Evolutionary conservation across 2,797 vertebrate species (phyloP).

Genomic region (Sparidentex hasta): DNA sequence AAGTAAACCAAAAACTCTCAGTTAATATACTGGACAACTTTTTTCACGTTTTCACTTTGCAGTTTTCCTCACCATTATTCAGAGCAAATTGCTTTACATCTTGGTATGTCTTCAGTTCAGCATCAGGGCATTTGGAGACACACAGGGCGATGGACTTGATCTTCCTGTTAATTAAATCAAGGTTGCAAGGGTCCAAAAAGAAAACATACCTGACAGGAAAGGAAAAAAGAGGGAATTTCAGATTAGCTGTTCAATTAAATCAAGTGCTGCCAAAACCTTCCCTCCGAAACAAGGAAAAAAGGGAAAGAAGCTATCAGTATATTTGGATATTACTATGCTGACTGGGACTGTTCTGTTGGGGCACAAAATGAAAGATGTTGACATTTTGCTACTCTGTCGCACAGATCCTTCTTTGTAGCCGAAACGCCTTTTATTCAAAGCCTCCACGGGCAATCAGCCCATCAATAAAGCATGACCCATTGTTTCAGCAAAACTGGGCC

Average conservation of each 20-base stretch:
- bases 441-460: slow-evolving; percentile 77
- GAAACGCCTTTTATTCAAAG: slow-evolving; percentile 76
- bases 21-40: neutral
- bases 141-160: slow-evolving; percentile 94
- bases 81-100: slow-evolving; percentile 92
- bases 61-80: slow-evolving; percentile 88
- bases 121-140: slow-evolving; percentile 91
- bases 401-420: slow-evolving; percentile 80
- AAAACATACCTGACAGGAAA: slow-evolving; percentile 91
- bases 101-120: slow-evolving; percentile 85
- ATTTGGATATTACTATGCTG: slow-evolving; percentile 25
- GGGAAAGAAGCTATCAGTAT: neutral
- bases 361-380: slow-evolving; percentile 62
- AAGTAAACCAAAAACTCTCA: neutral
- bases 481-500: slow-evolving; percentile 71
- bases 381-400: slow-evolving; percentile 65
- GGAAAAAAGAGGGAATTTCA: neutral
- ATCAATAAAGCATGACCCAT: slow-evolving; percentile 80
- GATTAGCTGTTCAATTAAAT: neutral
- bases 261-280: neutral
- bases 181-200: slow-evolving; percentile 96
- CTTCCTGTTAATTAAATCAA: slow-evolving; percentile 91
- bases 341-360: slow-evolving; percentile 33
- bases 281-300: slow-evolving; percentile 3
- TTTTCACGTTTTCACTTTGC: neutral